A percentile compares a stretch with the other conserved stretches of the same genome.
phyloP scores from a whole-genome alignment of 1,140 invertebrate genomes.

The Mya arenaria region DNA sequence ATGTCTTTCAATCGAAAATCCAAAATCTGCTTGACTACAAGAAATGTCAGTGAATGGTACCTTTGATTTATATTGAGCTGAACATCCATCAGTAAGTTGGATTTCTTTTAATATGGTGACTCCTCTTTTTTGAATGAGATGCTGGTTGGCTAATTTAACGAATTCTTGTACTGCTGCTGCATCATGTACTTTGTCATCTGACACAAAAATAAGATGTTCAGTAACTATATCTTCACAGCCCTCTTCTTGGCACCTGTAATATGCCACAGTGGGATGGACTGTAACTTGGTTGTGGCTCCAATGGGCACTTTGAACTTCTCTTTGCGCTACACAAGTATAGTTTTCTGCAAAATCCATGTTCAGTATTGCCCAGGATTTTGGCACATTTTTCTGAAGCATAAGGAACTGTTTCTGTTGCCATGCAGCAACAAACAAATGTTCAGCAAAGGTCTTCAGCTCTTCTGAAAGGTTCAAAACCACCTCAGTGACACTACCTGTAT shows the following conservation, averaged over 20 bases:
- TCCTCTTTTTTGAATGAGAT: slow-evolving; percentile 34
- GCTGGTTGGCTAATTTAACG: slow-evolving; percentile 1
- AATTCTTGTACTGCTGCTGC: slow-evolving; percentile 47
- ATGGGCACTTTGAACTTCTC: slow-evolving; percentile 56
- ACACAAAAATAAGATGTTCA: slow-evolving; percentile 33
- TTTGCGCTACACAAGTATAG: slow-evolving; percentile 30
- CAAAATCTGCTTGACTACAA: neutral
- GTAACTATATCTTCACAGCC: neutral
- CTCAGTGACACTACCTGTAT: neutral
- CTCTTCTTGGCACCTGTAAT: slow-evolving; percentile 48
- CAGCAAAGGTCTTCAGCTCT: slow-evolving; percentile 17
- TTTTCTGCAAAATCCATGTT: slow-evolving; percentile 59
- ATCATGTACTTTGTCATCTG: slow-evolving; percentile 57
- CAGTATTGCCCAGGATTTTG: neutral
- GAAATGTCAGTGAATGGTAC: neutral
- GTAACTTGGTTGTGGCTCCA: slow-evolving; percentile 10
- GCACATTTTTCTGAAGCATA: neutral
- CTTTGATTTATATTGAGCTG: neutral
- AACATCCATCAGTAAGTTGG: neutral
- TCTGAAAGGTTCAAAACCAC: slow-evolving; percentile 29
- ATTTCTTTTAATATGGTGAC: neutral
- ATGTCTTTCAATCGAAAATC: neutral
- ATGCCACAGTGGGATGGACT: slow-evolving; percentile 30
- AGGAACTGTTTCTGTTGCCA: slow-evolving; percentile 9
- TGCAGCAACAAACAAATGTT: slow-evolving; percentile 11